phyloP scores from a whole-genome alignment of 2,888 invertebrate species.

The Pediacus dermestoides region DNA sequence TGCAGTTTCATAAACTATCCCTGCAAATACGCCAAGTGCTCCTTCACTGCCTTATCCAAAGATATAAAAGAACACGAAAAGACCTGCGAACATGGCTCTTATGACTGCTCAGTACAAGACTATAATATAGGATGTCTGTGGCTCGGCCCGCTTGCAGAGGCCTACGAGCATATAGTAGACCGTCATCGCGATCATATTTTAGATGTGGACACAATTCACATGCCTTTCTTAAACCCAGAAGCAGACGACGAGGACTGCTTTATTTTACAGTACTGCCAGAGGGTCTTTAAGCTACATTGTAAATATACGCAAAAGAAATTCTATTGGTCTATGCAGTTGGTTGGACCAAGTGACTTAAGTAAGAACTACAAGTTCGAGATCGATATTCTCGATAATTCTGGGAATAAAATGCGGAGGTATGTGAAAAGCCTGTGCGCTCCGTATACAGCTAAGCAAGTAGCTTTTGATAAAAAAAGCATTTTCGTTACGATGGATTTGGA shows the following conservation, averaged over 20 bases:
- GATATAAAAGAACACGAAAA: constrained; percentile 31
- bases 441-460: constrained; percentile 13
- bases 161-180: constrained; percentile 31
- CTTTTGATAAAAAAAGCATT: constrained; percentile 18
- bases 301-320: no score
- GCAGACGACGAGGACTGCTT: constrained; percentile 27
- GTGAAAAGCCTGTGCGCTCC: constrained; percentile 26
- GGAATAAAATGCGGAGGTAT: constrained; percentile 27
- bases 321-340: constrained; percentile 37
- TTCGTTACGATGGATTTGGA: constrained; percentile 14
- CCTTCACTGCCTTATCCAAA: constrained; percentile 25
- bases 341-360: constrained; percentile 34
- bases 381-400: constrained; percentile 35
- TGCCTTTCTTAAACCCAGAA: constrained; percentile 25
- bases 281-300: constrained; percentile 37
- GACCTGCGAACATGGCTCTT: constrained; percentile 25
- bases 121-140: background rate
- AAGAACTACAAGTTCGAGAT: constrained; percentile 37
- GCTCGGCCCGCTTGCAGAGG: constrained; percentile 46
- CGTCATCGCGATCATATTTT: constrained; percentile 37
- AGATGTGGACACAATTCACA: constrained; percentile 29
- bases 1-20: constrained; percentile 36
- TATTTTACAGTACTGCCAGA: constrained; percentile 25
- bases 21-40: constrained; percentile 38
- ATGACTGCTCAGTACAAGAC: constrained; percentile 30